Percentiles rank a stretch among this genome's conserved stretches.
Conservation (phyloP, 2,797 vertebrate genomes). For the Hydrocynus forskahlii region DNA sequence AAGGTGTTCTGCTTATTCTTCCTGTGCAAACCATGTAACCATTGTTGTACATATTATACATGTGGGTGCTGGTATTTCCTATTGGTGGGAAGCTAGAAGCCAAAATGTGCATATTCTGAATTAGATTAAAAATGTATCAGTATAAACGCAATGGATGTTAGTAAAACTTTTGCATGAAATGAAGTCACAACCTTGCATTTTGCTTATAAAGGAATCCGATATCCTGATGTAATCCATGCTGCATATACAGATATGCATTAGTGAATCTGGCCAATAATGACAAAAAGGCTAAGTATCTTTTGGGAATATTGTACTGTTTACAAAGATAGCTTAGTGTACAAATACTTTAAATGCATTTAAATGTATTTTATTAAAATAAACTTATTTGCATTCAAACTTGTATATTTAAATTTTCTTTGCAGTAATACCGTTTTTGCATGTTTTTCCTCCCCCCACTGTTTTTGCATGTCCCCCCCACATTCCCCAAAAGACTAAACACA, state of each 20-base stretch:
- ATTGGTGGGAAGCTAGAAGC: conserved; percentile 44
- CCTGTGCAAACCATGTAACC: too few relatives aligned
- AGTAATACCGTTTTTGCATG: neutral
- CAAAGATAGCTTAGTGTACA: neutral
- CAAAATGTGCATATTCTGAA: too few relatives aligned
- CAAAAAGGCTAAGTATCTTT: neutral
- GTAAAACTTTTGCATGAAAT: neutral
- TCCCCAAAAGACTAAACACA: neutral
- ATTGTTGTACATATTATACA: conserved; percentile 97
- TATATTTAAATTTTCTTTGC: neutral
- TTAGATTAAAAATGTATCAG: neutral
- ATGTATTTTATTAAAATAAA: conserved; percentile 86
- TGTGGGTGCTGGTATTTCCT: conserved; percentile 87
- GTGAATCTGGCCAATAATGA: neutral
- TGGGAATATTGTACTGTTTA: neutral
- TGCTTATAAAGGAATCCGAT: neutral
- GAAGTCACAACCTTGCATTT: neutral
- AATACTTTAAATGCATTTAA: conserved; percentile 69
- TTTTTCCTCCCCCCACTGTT: too few relatives aligned
- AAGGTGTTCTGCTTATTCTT: conserved; percentile 59
- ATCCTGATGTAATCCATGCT: neutral
- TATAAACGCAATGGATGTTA: neutral
- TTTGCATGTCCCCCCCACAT: too few relatives aligned
- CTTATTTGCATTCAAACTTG: conserved; percentile 25
- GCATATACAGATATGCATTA: neutral